phyloP scores from a whole-genome alignment of 2,113 vertebrate genomes.

The Meleagris gallopavo region DNA sequence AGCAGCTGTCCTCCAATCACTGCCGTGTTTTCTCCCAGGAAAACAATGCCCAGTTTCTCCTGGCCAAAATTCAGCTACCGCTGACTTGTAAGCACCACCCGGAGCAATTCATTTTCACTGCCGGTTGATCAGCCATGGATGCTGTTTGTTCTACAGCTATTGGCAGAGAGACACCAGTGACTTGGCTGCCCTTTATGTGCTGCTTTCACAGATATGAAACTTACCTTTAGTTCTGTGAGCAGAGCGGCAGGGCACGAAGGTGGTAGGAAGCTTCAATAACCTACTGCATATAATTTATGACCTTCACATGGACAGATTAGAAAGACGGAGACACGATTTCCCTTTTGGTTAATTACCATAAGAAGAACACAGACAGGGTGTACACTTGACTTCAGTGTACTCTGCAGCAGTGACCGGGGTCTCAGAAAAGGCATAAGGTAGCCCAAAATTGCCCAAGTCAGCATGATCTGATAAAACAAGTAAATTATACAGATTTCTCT shows the following conservation, averaged over 20 bases:
- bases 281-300: not conserved
- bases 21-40: not conserved
- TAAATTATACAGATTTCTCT: not conserved
- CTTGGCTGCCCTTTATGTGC: not conserved
- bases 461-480: not conserved
- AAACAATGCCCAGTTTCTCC: not conserved
- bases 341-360: not conserved
- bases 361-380: not conserved
- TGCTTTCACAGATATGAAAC: not conserved
- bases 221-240: not conserved
- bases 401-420: fast-evolving
- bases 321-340: not conserved
- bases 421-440: not conserved
- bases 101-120: not conserved
- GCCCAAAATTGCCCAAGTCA: not conserved
- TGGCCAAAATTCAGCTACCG: not conserved
- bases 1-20: not conserved
- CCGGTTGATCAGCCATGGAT: not conserved
- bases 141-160: not conserved
- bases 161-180: not conserved
- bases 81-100: not conserved
- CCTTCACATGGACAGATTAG: not conserved
- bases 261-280: not conserved
- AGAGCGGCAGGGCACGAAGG: not conserved
- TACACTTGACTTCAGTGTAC: too few relatives aligned